These are phyloP conservation scores for Drosophila quinaria DNA, from an alignment of 2,888 invertebrate species.

Conservation along the genomic window DNA sequence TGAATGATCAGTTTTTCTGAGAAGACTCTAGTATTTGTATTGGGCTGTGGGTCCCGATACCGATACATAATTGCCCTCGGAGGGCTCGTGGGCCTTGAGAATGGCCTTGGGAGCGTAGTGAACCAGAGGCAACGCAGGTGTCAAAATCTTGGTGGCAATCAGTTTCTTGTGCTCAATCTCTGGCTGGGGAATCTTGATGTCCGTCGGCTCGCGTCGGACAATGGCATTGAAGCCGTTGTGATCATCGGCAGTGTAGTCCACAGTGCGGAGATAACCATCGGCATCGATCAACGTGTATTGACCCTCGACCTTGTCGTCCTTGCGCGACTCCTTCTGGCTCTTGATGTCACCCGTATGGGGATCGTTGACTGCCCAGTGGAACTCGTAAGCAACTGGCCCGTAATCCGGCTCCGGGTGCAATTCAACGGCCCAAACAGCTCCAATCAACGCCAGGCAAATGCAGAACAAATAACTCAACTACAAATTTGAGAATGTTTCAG, in stretches of 20 bases:
- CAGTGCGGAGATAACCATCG: constrained; percentile 86
- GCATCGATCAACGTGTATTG: constrained; percentile 87
- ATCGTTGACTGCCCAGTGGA: constrained; percentile 86
- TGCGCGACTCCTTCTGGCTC: constrained; percentile 86
- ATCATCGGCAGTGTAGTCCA: constrained; percentile 87
- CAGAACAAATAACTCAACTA: constrained; percentile 61
- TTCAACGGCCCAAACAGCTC: constrained; percentile 71
- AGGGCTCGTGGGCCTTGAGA: constrained; percentile 46
- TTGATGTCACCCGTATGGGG: constrained; percentile 87
- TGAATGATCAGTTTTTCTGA: constrained; percentile 23
- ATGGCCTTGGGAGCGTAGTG: constrained; percentile 69
- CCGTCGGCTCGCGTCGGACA: constrained; percentile 86
- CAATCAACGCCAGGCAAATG: constrained; percentile 53
- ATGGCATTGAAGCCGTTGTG: constrained; percentile 87
- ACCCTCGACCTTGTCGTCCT: constrained; percentile 87
- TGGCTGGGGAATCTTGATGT: constrained; percentile 82
- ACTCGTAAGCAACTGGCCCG: constrained; percentile 86
- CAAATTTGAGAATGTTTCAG: neutral
- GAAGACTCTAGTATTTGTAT: constrained; percentile 73
- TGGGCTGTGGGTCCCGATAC: constrained; percentile 73
- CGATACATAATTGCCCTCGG: constrained; percentile 73
- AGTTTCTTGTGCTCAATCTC: constrained; percentile 68
- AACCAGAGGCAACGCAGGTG: constrained; percentile 66
- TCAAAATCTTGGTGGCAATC: constrained; percentile 68
- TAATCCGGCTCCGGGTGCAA: constrained; percentile 72